A percentile compares a stretch with the other conserved stretches of the same genome.
phyloP scores from a whole-genome alignment of 2,113 vertebrate species.

The Cygnus atratus region DNA sequence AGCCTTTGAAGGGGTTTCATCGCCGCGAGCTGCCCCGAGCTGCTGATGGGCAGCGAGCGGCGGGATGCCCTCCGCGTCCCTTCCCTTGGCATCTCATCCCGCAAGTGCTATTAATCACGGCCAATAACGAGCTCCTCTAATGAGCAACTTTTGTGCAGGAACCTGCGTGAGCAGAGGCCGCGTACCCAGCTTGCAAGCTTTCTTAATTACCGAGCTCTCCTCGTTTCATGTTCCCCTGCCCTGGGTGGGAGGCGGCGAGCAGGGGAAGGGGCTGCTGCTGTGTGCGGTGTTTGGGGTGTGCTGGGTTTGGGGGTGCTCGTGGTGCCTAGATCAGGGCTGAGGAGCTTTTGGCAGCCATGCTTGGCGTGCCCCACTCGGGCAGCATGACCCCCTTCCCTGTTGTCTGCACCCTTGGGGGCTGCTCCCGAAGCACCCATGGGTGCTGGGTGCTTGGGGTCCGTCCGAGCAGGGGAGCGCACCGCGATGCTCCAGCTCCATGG shows the following conservation, averaged over 20 bases:
- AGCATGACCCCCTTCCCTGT: too few relatives aligned
- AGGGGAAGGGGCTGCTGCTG: neutral
- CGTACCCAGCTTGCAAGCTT: too few relatives aligned
- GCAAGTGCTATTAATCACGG: neutral
- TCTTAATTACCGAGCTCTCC: neutral
- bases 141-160: neutral
- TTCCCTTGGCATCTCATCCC: neutral
- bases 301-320: rapidly evolving
- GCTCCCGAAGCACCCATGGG: neutral
- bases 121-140: neutral
- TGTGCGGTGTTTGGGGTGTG: rapidly evolving
- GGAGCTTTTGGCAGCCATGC: rapidly evolving
- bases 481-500: rapidly evolving
- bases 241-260: neutral
- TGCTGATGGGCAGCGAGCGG: neutral
- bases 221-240: neutral
- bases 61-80: neutral
- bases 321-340: too few relatives aligned
- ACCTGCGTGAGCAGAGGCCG: neutral
- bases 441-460: neutral
- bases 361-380: neutral
- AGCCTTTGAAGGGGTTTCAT: neutral
- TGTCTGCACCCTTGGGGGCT: too few relatives aligned
- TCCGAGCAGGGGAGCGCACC: neutral
- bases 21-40: rapidly evolving